These are phyloP conservation scores for Zoanthus sociatus DNA, from an alignment of 92 coral and sea anemone species.

Conservation along the genomic window DNA sequence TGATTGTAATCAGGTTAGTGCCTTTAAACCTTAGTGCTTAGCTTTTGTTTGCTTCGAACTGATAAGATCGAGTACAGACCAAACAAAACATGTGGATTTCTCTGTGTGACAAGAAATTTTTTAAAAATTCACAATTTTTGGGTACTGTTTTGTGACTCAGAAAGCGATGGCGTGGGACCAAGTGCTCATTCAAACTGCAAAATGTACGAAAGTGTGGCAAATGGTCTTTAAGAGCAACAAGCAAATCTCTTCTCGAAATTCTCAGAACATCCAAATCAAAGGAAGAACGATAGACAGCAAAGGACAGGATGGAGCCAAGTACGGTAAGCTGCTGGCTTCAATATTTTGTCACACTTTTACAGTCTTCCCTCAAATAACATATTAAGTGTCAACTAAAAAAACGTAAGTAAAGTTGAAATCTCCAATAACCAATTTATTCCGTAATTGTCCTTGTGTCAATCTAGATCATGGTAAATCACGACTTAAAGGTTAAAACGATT, in stretches of 20 bases:
- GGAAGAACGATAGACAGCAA: conserved; percentile 28
- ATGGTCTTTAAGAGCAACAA: conserved; percentile 2
- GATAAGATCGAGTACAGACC: too few species aligned
- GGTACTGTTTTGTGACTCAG: background rate
- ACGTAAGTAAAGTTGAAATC: background rate
- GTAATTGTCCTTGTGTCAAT: background rate
- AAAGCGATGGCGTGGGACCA: background rate
- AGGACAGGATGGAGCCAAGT: conserved; percentile 26
- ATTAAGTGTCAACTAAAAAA: background rate
- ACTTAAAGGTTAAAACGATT: background rate
- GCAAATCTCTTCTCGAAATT: conserved; percentile 23
- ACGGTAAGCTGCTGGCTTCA: conserved; percentile 11
- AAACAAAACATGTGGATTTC: background rate
- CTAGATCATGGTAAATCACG: background rate
- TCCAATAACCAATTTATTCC: background rate
- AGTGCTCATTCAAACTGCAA: background rate
- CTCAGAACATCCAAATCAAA: conserved; percentile 11
- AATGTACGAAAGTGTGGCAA: background rate
- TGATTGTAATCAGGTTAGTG: conserved; percentile 25
- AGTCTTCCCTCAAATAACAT: background rate
- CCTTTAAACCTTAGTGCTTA: background rate
- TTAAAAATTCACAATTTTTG: too few species aligned
- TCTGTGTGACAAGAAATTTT: too few species aligned
- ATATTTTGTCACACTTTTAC: conserved; percentile 1
- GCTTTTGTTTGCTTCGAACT: background rate